Evolutionary conservation across 2,797 vertebrate species (phyloP).

Genomic region (Potorous gilbertii): DNA sequence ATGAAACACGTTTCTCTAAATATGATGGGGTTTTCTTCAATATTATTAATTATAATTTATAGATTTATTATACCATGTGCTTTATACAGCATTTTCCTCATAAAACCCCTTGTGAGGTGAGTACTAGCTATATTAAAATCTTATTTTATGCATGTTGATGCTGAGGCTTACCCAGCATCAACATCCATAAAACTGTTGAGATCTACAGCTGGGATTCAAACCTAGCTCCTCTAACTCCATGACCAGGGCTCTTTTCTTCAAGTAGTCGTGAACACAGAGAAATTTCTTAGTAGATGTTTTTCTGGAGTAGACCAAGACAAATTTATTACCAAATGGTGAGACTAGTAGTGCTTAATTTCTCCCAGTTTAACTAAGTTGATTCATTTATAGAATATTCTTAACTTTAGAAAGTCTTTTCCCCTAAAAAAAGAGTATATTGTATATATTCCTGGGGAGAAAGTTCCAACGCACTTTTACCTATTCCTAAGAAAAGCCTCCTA

Average conservation of each 20-base stretch:
- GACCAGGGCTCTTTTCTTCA: not conserved
- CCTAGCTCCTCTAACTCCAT: not conserved
- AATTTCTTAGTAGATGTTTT: not conserved
- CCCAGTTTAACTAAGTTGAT: not conserved
- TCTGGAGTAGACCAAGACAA: not conserved
- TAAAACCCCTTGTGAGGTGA: not conserved
- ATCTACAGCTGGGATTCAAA: not conserved
- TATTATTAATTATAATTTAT: not conserved
- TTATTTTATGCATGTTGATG: not conserved
- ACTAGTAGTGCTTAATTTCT: not conserved
- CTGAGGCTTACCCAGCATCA: not conserved
- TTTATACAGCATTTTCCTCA: not conserved
- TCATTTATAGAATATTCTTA: slow-evolving; percentile 16
- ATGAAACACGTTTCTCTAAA: not conserved
- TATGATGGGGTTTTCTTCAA: not conserved
- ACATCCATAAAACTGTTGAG: not conserved
- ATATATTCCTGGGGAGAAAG: not conserved
- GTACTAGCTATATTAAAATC: not conserved
- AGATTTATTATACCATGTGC: not conserved
- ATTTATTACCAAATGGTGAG: not conserved
- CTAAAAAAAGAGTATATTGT: not conserved
- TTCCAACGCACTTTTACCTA: slow-evolving; percentile 31
- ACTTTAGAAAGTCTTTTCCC: slow-evolving; percentile 44
- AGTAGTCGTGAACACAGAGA: not conserved
- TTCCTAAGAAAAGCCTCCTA: slow-evolving; percentile 42